Conservation (phyloP, 2,888 invertebrate genomes). For the Melinopterus prodromus region DNA sequence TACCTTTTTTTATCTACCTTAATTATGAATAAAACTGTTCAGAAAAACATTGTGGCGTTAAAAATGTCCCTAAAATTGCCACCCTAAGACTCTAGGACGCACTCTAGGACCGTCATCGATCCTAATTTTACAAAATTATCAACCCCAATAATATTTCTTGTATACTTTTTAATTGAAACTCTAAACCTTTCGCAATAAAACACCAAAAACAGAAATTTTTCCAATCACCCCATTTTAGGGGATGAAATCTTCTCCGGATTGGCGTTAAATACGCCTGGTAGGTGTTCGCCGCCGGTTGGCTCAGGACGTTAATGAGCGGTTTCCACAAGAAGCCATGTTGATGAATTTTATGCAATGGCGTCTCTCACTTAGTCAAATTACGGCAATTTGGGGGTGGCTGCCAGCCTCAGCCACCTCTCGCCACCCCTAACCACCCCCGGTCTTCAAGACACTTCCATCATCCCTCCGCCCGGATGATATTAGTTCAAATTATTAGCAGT, state of each 20-base stretch:
- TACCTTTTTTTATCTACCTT: too few species aligned
- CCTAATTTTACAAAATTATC: too few species aligned
- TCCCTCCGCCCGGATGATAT: not conserved
- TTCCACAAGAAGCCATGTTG: not conserved
- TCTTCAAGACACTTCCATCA: not conserved
- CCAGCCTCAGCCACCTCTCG: not conserved
- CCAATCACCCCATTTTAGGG: not conserved
- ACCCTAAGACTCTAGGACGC: too few species aligned
- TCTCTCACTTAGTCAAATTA: not conserved
- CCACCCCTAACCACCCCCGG: not conserved
- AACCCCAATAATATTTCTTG: too few species aligned
- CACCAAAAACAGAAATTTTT: too few species aligned
- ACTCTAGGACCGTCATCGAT: too few species aligned
- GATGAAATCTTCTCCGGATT: not conserved
- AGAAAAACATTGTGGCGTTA: too few species aligned
- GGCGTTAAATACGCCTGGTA: not conserved
- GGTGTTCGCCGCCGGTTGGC: not conserved
- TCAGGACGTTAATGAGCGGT: not conserved
- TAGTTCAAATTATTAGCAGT: not conserved
- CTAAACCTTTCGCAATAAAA: too few species aligned
- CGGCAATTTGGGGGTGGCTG: not conserved
- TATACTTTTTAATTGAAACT: too few species aligned
- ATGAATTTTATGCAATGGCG: slow-evolving; percentile 4
- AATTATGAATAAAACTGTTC: too few species aligned
- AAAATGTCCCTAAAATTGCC: too few species aligned